Evolutionary conservation across 1,140 invertebrate genomes (phyloP).

Genomic region (Gonatopus flavifemur): DNA sequence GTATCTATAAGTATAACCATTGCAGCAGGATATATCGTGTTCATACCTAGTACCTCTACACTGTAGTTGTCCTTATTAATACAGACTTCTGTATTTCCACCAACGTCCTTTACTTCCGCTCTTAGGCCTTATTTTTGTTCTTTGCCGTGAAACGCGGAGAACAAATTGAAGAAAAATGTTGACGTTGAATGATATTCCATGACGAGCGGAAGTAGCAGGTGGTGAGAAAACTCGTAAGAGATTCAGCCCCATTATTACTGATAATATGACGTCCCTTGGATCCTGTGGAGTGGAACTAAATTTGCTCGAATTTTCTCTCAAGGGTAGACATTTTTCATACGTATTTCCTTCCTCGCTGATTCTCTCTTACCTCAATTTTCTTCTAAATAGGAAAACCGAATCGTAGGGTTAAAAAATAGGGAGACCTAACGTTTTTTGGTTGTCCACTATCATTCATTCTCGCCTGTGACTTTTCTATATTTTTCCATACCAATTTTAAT

Average conservation of each 20-base stretch:
- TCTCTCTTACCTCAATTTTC: constrained; percentile 3
- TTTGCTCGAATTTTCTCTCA: neutral
- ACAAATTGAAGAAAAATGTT: constrained; percentile 3
- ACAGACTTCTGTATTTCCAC: constrained; percentile 27
- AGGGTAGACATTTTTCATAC: constrained; percentile 7
- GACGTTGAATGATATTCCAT: neutral
- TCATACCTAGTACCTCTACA: too few species aligned
- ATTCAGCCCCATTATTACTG: constrained; percentile 14
- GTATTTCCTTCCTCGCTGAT: constrained; percentile 1
- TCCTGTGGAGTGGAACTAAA: constrained; percentile 13
- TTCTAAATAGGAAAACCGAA: constrained; percentile 9
- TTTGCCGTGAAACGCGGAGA: neutral
- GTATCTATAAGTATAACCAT: too few species aligned
- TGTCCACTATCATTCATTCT: too few species aligned
- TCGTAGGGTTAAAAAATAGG: neutral
- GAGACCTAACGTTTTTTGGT: too few species aligned
- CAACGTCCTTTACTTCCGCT: constrained; percentile 10
- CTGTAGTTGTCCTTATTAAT: constrained; percentile 1
- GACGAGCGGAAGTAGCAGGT: constrained; percentile 22
- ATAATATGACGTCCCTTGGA: constrained; percentile 9
- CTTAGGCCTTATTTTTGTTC: neutral
- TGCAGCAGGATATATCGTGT: too few species aligned
- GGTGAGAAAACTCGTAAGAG: constrained; percentile 14
- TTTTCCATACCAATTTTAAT: too few species aligned
- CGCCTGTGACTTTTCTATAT: too few species aligned